Percentiles rank a stretch among this genome's conserved stretches.
Evolutionary conservation across 2,797 vertebrate species (phyloP).

Genomic region (Hypotaenidia okinawae): DNA sequence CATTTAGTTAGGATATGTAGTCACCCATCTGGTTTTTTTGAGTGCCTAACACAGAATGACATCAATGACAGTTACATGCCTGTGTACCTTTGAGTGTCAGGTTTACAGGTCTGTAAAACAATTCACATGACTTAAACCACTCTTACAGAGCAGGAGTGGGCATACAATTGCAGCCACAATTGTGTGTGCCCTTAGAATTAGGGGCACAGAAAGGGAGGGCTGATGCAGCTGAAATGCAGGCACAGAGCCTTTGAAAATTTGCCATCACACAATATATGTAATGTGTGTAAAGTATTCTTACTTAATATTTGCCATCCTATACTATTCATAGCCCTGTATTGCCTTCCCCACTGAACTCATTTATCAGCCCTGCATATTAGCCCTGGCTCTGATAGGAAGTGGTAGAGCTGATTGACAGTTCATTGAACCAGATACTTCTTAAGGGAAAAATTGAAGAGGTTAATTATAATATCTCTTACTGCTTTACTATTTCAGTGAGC

Average conservation of each 20-base stretch:
- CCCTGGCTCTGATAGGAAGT: not conserved
- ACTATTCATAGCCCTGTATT: not conserved
- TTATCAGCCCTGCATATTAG: not conserved
- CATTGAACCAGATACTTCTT: constrained; percentile 54
- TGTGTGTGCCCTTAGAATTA: not conserved
- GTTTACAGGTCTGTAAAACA: not conserved
- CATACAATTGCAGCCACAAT: not conserved
- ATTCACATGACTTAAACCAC: not conserved
- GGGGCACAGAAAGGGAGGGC: not conserved
- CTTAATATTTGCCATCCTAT: not conserved
- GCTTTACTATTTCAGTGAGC: constrained; percentile 56
- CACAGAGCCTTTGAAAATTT: not conserved
- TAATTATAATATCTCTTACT: constrained; percentile 63
- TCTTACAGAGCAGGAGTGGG: not conserved
- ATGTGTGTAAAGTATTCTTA: too few species aligned
- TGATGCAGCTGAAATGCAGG: not conserved
- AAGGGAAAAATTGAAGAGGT: constrained; percentile 52
- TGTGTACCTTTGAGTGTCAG: not conserved
- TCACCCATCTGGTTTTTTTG: not conserved
- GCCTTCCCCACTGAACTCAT: not conserved
- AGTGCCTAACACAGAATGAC: not conserved
- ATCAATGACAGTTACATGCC: not conserved
- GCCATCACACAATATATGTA: not conserved
- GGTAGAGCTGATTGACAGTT: constrained; percentile 47
- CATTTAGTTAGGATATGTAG: not conserved